Evolutionary conservation across 2,888 invertebrate species (phyloP).

Genomic region (Thymelicus acteon): DNA sequence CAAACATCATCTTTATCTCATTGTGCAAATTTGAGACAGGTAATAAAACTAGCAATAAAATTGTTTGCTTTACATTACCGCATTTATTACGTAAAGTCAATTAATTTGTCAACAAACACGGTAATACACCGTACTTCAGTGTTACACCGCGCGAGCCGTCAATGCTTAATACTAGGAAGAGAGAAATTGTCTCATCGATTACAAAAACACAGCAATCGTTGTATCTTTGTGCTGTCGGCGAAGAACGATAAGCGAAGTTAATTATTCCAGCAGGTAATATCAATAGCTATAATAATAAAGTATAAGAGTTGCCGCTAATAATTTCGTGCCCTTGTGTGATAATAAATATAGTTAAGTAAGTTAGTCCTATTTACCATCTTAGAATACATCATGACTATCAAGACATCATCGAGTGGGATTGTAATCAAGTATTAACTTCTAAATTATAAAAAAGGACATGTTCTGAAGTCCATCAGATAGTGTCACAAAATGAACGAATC

Average conservation of each 20-base stretch:
- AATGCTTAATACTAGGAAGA: constrained; percentile 34
- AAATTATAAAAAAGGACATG: no score
- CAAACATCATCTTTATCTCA: background rate
- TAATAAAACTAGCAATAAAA: constrained; percentile 18
- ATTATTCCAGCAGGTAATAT: background rate
- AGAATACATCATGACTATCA: no score
- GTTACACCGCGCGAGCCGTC: constrained; percentile 11
- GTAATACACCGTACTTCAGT: constrained; percentile 7
- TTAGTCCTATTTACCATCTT: no score
- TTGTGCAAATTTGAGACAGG: constrained; percentile 9
- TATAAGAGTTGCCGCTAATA: no score
- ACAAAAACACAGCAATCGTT: constrained; percentile 22
- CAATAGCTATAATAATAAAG: no score
- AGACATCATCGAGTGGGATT: no score
- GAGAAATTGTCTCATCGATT: constrained; percentile 34
- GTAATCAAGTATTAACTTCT: no score
- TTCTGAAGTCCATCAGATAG: no score
- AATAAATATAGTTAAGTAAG: no score
- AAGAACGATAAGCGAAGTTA: background rate
- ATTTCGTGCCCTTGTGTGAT: no score
- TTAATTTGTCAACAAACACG: constrained; percentile 27
- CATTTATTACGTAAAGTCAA: constrained; percentile 27
- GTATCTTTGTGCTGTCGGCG: background rate
- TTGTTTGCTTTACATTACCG: constrained; percentile 16
- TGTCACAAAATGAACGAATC: no score